Base-by-base conservation (phyloP, 2,113 vertebrate genomes). In the Corvus moneduloides region DNA sequence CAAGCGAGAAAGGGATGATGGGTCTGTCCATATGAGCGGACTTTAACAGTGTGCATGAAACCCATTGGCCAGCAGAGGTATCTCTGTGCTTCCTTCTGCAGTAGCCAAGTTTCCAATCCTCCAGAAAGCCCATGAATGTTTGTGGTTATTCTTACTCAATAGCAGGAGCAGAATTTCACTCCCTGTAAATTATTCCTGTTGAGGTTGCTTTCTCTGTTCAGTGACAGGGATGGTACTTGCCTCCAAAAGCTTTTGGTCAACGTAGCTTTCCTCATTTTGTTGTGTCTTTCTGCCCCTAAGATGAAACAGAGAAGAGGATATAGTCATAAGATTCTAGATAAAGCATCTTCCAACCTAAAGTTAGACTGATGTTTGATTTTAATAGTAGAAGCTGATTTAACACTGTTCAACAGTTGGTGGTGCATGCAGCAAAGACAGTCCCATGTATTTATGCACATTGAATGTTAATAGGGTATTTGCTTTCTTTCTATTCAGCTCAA, bases 391-490 rank as follows among this genome's bases (percentile, higher is more conserved):
- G 33, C 48, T 93, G 63, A 62, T n/a, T 91, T 86, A 80, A 71
- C 48, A 18, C 33, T 78, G 19, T 75, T 55, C 61, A 90, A 76
- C 16, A 32, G 61, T 63, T 89, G 48, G 39, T 96, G 64, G 12
- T 84, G 48, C 58, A 63, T 63, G 66, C 43, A 80, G 62, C 52
- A 82, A 62, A 59, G 74, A 71, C 14, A 46, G 52, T n/a, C 9
- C 23, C 32, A 21, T n/a, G 33, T 71, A 73, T 74, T 90, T 75
- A 84, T 64, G 68, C 39, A 75, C 1, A 1, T 4, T 64, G 73
- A 93, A 86, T 89, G 13, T 90, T 91, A 93, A 75, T 89, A 69
- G 13, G 26, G 30, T n/a, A n/a, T 79, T 95, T 92, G 21, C 41
- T 58, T 81, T 80, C 64, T 49, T 62, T 71, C 85, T 48, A 84